Base-by-base conservation (phyloP, 2,888 invertebrate genomes). In the Lithophane semibrunnea region DNA sequence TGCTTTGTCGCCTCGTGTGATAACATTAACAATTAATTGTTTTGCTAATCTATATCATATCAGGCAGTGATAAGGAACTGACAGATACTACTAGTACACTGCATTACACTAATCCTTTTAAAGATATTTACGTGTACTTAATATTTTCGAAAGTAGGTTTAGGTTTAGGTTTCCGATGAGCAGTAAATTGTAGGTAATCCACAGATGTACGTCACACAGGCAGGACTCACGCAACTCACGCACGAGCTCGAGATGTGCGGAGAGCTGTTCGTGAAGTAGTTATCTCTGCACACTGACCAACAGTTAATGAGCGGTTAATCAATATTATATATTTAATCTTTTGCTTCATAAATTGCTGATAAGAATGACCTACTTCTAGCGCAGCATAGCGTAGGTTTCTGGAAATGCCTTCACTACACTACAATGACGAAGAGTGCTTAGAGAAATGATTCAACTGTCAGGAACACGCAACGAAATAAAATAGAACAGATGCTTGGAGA, bases 21-120 rank as follows among this genome's bases (percentile, higher is more conserved):
- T 75, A 67, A 49, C n/a, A 24, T 44, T 42, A 60, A 16, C 42
- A 56, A 63, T 29, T 63, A 13, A 82, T 75, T 75, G 49, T 63
- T 67, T 82, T 67, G 16, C n/a, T 56, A 82, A 80, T 63, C 66
- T 67, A 16, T 49, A 52, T n/a, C 18, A 44, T 58, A 67, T 79
- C 67, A 81, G 24, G 42, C 56, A 56, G 66, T 21, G 82, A 76
- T 75, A 82, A 44, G 18, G 2, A 44, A 44, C 67, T 24, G n/a
- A 29, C 49, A 67, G 76, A 82, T 82, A 75, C 47, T 13, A 63
- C 63, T 63, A 56, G 63, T 73, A 29, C 42, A 29, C 54, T 49
- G 80, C 63, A 56, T 63, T 80, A 78, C 56, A 44, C 42, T 44
- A 77, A 80, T 73, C 18, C 16, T 10, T 73, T 29, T 37, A 73